Base-by-base conservation (phyloP, 1,140 invertebrate species). In the Diorhabda elongata region DNA sequence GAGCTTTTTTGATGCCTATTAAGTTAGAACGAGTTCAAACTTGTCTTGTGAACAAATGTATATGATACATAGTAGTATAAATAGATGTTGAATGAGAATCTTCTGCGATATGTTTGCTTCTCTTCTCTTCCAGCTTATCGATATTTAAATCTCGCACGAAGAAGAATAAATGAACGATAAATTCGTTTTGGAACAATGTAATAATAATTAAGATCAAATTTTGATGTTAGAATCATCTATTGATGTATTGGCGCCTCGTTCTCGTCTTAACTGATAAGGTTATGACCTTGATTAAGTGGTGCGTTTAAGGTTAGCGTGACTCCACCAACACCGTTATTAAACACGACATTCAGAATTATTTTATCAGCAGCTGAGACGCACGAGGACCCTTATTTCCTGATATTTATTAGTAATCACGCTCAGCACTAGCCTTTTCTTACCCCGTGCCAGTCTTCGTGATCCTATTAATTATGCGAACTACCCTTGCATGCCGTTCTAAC, bases 271-370 rank as follows among this genome's bases (percentile, higher is more conserved):
- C 26, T 26, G 47, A 52, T 52, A 52, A 68, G 9, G 43, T 69
- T 59, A 58, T 69, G 73, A 65, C 75, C 75, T 75, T 75, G 73
- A 76, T 76, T 76, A 76, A 76, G 74, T 73, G 75, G 70, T 69
- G 75, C 74, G 74, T 74, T 75, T 75, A 73, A 58, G 66, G 61
- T 58, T 78, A 66, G 76, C 75, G 75, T 78, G 75, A 76, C 73
- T 68, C 26, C 45, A 58, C 43, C 64, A 72, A 74, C 73, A 69
- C 73, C 76, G 73, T 79, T 80, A 81, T 81, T 81, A 79, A 74
- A 78, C 79, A 80, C 79, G 79, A 81, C 79, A 78, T 80, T 75
- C 73, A 70, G 70, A 81, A 81, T 81, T 81, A 80, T 80, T 79
- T 81, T 81, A 81, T 81, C 79, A 80, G 78, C 76, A 71, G 73